phyloP scores from a whole-genome alignment of 2,113 vertebrate genomes.

The Brachypteracias leptosomus region DNA sequence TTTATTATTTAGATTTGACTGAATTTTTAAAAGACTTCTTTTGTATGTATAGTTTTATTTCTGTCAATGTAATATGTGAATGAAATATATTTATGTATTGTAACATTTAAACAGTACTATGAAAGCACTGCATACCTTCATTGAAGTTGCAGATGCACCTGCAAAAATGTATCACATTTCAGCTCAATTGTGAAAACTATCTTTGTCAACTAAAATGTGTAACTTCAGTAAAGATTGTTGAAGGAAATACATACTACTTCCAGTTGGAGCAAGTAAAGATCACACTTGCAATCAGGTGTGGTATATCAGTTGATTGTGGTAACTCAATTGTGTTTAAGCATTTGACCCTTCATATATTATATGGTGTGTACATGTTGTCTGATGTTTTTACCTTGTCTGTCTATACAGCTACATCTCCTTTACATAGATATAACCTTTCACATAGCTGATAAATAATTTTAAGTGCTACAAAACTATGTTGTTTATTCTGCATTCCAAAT shows the following conservation, averaged over 20 bases:
- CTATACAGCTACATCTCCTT: not conserved
- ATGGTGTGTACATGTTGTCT: not conserved
- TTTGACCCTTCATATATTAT: not conserved
- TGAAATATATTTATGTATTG: not conserved
- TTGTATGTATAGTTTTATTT: not conserved
- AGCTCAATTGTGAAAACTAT: not conserved
- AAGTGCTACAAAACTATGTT: not conserved
- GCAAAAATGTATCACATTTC: not conserved
- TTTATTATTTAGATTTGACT: not conserved
- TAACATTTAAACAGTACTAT: not conserved
- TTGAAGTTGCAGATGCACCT: not conserved
- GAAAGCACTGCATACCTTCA: not conserved
- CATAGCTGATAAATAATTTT: not conserved
- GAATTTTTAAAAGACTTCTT: not conserved
- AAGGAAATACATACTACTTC: not conserved
- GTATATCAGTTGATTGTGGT: not conserved
- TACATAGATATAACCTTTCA: not conserved
- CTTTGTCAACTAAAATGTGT: not conserved
- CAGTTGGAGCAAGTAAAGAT: not conserved
- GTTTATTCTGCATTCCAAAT: not conserved
- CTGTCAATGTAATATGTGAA: not conserved
- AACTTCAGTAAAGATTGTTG: not conserved
- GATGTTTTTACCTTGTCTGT: not conserved
- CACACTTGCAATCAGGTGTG: not conserved
- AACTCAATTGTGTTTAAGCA: not conserved